A percentile compares a stretch with the other conserved stretches of the same genome.
These are phyloP conservation scores for Eublepharis macularius DNA, from an alignment of 2,113 vertebrate genomes.

Conservation along the genomic window DNA sequence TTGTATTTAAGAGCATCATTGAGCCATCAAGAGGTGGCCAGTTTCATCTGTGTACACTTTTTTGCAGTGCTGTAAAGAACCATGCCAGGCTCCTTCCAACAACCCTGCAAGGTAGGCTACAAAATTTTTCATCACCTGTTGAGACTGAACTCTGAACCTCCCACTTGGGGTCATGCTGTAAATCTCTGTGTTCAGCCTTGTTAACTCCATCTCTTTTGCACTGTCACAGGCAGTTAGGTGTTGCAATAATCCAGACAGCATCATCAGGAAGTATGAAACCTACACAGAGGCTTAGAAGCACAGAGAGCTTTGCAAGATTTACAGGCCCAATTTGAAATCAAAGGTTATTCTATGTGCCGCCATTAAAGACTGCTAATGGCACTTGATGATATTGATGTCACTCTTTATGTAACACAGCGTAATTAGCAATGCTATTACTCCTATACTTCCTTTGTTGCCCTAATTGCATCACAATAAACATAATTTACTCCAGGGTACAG, in stretches of 20 bases:
- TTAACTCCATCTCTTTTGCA: not conserved
- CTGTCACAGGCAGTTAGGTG: not conserved
- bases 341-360: slow-evolving; percentile 34
- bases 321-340: slow-evolving; percentile 51
- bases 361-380: slow-evolving; percentile 48
- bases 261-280: not conserved
- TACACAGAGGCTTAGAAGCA: slow-evolving; percentile 20
- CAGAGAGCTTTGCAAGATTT: slow-evolving; percentile 45
- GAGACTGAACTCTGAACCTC: too few relatives aligned
- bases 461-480: slow-evolving; percentile 62
- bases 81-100: not conserved
- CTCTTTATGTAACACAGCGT: slow-evolving; percentile 62
- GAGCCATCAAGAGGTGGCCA: too few relatives aligned
- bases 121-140: not conserved
- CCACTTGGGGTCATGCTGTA: too few relatives aligned
- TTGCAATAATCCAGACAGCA: not conserved
- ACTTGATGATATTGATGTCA: slow-evolving; percentile 53
- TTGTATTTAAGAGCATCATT: too few relatives aligned
- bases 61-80: not conserved
- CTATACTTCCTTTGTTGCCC: slow-evolving; percentile 54
- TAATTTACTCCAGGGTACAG: slow-evolving; percentile 65
- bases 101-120: not conserved
- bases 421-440: slow-evolving; percentile 58
- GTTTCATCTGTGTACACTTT: too few relatives aligned
- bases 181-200: too few relatives aligned